These are phyloP conservation scores for Carassius gibelio DNA, from an alignment of 2,113 vertebrate genomes.

Conservation along the genomic window DNA sequence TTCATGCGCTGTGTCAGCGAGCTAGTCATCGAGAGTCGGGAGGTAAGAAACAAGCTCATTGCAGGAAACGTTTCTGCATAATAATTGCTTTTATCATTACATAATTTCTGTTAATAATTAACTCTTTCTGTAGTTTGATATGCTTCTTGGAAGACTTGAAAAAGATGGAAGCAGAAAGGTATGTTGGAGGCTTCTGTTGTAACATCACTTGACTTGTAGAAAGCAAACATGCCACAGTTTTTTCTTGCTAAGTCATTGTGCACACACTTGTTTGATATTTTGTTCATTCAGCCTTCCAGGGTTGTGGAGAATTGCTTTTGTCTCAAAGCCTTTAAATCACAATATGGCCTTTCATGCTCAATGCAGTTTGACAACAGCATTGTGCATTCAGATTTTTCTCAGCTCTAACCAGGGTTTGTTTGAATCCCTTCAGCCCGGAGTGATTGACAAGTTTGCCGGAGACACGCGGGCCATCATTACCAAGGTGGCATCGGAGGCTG, in stretches of 20 bases:
- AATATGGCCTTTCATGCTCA: conserved; percentile 26
- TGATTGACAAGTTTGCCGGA: conserved; percentile 95
- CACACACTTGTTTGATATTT: neutral
- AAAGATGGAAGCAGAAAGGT: conserved; percentile 97
- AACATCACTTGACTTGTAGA: neutral
- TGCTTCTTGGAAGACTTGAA: conserved; percentile 95
- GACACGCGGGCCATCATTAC: conserved; percentile 93
- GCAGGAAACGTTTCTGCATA: neutral
- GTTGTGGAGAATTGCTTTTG: conserved; percentile 40
- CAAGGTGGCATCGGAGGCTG: conserved; percentile 93
- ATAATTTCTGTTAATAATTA: conserved; percentile 39
- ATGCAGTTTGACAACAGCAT: conserved; percentile 23
- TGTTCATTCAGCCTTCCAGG: neutral
- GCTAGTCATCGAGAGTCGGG: conserved; percentile 94
- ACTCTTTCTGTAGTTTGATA: conserved; percentile 84
- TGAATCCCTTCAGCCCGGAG: conserved; percentile 83
- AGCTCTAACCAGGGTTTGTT: conserved; percentile 37
- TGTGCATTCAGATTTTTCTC: conserved; percentile 28
- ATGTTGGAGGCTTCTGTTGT: conserved; percentile 52
- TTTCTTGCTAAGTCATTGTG: neutral
- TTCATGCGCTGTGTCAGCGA: conserved; percentile 95
- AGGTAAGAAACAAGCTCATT: conserved; percentile 77
- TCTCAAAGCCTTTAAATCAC: conserved; percentile 35
- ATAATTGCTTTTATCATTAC: neutral
- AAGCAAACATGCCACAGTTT: conserved; percentile 43